These are phyloP conservation scores for Hydroisotoma schaefferi DNA, from an alignment of 2,888 invertebrate species.

Conservation along the genomic window DNA sequence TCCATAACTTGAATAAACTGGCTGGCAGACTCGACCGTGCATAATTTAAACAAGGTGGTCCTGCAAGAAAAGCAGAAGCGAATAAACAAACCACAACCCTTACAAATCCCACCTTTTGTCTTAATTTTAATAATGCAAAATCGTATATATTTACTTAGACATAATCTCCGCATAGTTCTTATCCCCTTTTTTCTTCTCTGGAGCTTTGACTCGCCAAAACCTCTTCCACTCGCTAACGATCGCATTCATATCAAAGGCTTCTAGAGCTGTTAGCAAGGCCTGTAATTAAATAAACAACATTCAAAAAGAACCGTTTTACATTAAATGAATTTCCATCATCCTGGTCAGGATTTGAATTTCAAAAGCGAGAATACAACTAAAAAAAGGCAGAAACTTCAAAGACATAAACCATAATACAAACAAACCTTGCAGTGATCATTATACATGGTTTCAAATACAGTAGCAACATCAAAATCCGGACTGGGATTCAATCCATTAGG, in stretches of 20 bases:
- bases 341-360: conserved; percentile 6
- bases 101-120: neutral
- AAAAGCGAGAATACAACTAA: too few relatives aligned
- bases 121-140: too few relatives aligned
- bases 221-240: neutral
- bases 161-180: neutral
- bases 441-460: conserved; percentile 74
- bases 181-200: neutral
- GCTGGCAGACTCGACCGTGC: neutral
- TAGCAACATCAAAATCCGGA: conserved; percentile 80
- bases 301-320: neutral
- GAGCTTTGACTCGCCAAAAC: neutral
- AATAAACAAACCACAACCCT: neutral
- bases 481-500: conserved; percentile 52
- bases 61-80: neutral
- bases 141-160: neutral
- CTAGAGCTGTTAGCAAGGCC: neutral
- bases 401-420: too few relatives aligned
- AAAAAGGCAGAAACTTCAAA: too few relatives aligned
- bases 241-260: neutral
- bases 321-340: neutral
- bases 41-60: neutral
- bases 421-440: conserved; percentile 83
- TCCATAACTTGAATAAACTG: neutral
- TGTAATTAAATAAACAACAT: neutral